Evolutionary conservation across 2,797 vertebrate genomes (phyloP), one percentile per base, ranked within the genome.

Genomic region (Enteromius thamalakanensis): DNA sequence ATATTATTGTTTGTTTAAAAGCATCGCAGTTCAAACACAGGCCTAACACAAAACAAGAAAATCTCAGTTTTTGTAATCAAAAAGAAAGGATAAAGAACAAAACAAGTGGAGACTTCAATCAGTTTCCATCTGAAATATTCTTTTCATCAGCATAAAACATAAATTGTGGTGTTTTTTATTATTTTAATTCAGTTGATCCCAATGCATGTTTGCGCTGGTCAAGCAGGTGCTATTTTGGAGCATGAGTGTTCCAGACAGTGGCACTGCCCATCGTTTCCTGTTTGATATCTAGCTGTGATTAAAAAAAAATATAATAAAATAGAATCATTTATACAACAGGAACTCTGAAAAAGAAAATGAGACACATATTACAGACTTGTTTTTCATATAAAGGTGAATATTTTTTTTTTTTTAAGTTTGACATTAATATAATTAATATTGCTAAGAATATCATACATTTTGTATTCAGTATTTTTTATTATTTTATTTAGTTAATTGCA

Each of bases 261-360:
- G 55, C 80, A 76, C 69, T 70, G 32, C 74, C 82, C 51, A 71
- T 76, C 37, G 65, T 87, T 93, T 93, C 93, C 92, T 92, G 89
- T 84, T 68, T 79, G 92, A 92, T 93, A 85, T 90, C 87, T 92
- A 90, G 87, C 81, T 80, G 78, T 88, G 87, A 83, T 90, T 89
- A 90, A 90, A 93, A 88, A 90, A 21, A 58, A 42, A 86, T 84
- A 8, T 0, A 23, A 58, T 64, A 84, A 76, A 4, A 3, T 53
- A 89, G 83, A 91, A 91, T 87, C 3, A 87, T 86, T 83, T 83
- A 86, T 80, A 88, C 47, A 72, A 76, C 79, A 87, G 84, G 80
- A 87, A 68, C 53, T 75, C 19, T 26, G 19, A 53, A 62, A 15
- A 17, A 32, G 1, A 32, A 32, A 15, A 15, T 2, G 1, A 58